Evolutionary conservation across 2,113 vertebrate species (phyloP).

Genomic region (Leucoraja erinaceus): DNA sequence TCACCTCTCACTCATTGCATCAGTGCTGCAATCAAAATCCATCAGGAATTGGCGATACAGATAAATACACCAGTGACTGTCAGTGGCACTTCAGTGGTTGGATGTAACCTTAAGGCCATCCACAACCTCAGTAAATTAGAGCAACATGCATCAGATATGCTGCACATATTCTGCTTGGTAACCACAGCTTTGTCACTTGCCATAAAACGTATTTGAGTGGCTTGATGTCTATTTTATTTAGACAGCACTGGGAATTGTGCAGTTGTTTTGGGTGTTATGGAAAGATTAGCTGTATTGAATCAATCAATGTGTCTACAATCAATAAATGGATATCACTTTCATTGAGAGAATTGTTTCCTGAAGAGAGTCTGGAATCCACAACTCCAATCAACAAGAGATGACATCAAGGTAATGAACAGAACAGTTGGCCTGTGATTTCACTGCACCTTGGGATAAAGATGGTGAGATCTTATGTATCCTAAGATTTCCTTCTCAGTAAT

Average conservation of each 20-base stretch:
- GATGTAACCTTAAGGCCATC: not conserved
- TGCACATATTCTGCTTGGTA: not conserved
- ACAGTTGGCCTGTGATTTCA: not conserved
- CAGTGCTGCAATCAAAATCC: not conserved
- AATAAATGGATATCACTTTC: not conserved
- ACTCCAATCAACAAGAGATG: not conserved
- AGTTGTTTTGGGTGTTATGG: not conserved
- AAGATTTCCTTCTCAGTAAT: not conserved
- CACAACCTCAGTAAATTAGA: not conserved
- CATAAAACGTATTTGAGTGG: too few relatives aligned
- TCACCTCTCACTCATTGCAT: not conserved
- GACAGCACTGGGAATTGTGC: not conserved
- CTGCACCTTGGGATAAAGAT: not conserved
- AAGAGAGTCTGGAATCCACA: not conserved
- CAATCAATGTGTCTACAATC: not conserved
- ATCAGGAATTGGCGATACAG: not conserved
- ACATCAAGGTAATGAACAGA: too few relatives aligned
- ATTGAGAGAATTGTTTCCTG: not conserved
- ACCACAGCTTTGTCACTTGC: too few relatives aligned
- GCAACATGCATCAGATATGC: not conserved
- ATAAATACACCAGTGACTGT: not conserved
- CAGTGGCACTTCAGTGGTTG: not conserved
- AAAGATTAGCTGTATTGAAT: not conserved
- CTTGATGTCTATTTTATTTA: too few relatives aligned
- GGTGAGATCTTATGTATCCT: not conserved